Base-by-base conservation (phyloP, 2,888 invertebrate genomes). In the Cosmia pyralina region DNA sequence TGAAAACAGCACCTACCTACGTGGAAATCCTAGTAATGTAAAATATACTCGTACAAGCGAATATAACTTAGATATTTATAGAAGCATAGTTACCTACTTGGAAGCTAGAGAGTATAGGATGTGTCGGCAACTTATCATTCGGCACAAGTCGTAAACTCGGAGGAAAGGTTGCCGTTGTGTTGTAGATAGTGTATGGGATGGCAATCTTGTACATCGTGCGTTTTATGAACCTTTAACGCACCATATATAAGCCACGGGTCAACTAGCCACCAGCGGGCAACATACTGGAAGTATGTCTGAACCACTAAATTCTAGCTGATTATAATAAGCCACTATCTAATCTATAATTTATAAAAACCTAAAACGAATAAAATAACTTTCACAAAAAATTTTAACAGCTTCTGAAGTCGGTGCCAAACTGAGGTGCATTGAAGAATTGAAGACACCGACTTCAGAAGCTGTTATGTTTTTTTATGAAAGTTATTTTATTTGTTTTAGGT, bases 91-190 rank as follows among this genome's bases (percentile, higher is more conserved):
- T 62, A 57, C 50, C 46, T 75, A 69, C 50, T 67, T 67, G 59
- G 50, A 52, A 59, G 63, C 63, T 64, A 63, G 67, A 48, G 66
- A 71, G 78, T 58, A 70, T 65, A 65, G 53, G 58, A 65, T 69
- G 65, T 80, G 84, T 71, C 81, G 62, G 84, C 75, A 80, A 81
- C 84, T 83, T 81, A 83, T 81, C 81, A 80, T 75, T 81, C 84
- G 75, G 68, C 70, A 53, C 46, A 62, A 64, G 75, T 81, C 81
- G 81, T 81, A 79, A 81, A 83, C 69, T 79, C 48, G 46, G 50
- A 68, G 74, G 59, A 71, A 83, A 64, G 81, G 84, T 79, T 62
- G 67, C 68, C 74, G 75, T 79, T 79, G 81, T 83, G 65, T 81
- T 75, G 84, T 66, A 75, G 79, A 83, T 79, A 83, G 59, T 55